Base-by-base conservation (phyloP, 2,797 vertebrate genomes). In the Gephyroberyx darwinii region DNA sequence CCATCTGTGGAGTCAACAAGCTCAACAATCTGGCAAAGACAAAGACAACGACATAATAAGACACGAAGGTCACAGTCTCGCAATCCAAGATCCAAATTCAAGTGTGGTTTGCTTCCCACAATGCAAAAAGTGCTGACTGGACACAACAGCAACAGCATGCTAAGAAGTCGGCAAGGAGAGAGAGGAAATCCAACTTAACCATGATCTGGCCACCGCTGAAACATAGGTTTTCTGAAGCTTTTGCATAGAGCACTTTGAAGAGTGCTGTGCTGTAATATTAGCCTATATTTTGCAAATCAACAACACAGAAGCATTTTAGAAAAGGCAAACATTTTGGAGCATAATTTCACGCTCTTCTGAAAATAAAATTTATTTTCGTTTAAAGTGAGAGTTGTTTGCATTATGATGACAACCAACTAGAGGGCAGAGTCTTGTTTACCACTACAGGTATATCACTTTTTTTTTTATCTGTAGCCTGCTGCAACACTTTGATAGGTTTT, bases 11-110 rank as follows among this genome's bases (percentile, higher is more conserved):
- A 84, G 72, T 93, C 91, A 26, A 94, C 80, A 19, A 92, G 88
- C 74, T 93, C 91, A 22, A 78, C 80, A 89, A 95, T 94, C 94
- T 95, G 87, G 69, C 80, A 66, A 54, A 62, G 64, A 82, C 71
- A 83, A 80, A 83, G 86, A 26, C 26, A 26, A 80, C 70, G 58
- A 58, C 35, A 73, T 20, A 33, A 22, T 14, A 57, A 4, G 66
- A 68, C 58, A 41, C 58, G 22, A 71, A 80, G 69, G 80, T 81
- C 70, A 31, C 37, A 2, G 9, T 33, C 43, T 75, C 58, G 67
- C 65, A 64, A 58, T 31, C 53, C 58, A 39, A 60, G 54, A 71
- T 69, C 64, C 75, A 70, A 77, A 72, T 74, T 82, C 61, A 78
- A 74, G 69, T 70, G 75, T 60, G 86, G 81, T 78, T 75, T 74